Percentiles rank a stretch among this genome's conserved stretches.
phyloP scores from a whole-genome alignment of 2,888 invertebrate species.

The Drosophila quasianomalipes region DNA sequence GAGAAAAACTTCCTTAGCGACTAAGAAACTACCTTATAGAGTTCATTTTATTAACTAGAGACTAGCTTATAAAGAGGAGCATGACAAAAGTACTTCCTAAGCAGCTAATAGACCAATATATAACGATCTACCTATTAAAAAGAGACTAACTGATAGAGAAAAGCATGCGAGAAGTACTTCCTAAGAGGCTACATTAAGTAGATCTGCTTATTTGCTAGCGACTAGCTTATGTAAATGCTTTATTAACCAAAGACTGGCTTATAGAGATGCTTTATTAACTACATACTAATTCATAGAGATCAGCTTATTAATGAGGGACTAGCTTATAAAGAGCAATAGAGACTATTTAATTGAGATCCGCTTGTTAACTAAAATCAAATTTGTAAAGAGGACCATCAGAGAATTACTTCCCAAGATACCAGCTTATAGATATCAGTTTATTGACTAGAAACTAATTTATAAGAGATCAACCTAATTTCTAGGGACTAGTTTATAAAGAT shows the following conservation, averaged over 20 bases:
- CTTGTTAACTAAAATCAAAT: background rate
- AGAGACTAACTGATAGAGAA: background rate
- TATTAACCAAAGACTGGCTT: too few species aligned
- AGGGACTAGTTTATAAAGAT: background rate
- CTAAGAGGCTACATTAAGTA: background rate
- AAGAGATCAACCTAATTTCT: rapidly evolving
- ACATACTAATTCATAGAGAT: background rate
- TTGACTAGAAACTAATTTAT: background rate
- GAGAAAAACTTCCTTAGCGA: background rate
- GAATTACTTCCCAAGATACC: background rate
- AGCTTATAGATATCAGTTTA: background rate
- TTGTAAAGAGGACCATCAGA: background rate
- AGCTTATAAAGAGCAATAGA: background rate
- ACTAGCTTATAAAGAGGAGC: background rate
- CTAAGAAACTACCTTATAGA: background rate
- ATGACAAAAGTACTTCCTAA: too few species aligned
- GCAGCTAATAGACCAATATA: background rate
- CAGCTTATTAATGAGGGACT: background rate
- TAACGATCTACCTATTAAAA: background rate
- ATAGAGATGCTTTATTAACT: background rate
- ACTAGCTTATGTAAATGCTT: background rate
- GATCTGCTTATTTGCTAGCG: background rate
- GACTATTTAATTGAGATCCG: background rate
- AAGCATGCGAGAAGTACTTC: background rate
- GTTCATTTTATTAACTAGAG: background rate